Evolutionary conservation across 2,113 vertebrate species (phyloP).

Genomic region (Oreocharis arfaki): DNA sequence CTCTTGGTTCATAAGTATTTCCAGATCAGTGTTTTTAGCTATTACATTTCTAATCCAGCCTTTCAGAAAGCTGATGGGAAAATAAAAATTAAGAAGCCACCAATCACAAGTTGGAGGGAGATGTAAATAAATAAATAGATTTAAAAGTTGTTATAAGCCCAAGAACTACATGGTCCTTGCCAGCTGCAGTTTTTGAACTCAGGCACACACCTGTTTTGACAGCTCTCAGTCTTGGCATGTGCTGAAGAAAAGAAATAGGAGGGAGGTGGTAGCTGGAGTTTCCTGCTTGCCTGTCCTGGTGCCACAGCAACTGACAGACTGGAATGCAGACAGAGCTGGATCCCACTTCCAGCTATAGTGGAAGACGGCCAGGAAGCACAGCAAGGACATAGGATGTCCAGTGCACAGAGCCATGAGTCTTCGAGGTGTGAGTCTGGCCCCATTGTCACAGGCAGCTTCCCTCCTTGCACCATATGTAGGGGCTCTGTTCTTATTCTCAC

Average conservation of each 20-base stretch:
- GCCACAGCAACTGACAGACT: neutral
- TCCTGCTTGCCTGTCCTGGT: accelerated
- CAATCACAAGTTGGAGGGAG: neutral
- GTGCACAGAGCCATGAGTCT: neutral
- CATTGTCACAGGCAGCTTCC: neutral
- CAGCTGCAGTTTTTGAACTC: neutral
- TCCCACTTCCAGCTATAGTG: neutral
- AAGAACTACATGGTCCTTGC: neutral
- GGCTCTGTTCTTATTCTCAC: neutral
- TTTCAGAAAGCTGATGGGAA: neutral
- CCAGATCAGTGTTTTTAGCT: neutral
- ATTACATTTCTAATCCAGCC: neutral
- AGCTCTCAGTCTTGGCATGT: neutral
- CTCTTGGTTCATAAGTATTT: neutral
- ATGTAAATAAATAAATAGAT: neutral
- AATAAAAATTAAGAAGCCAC: neutral
- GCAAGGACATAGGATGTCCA: neutral
- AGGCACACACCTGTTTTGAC: neutral
- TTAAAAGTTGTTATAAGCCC: neutral
- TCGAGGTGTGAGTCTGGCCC: accelerated
- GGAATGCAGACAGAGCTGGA: neutral
- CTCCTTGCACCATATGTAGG: accelerated
- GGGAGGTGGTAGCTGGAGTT: neutral
- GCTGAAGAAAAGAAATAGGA: neutral
- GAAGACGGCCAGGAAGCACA: neutral